phyloP scores from a whole-genome alignment of 2,113 vertebrate species.

The Anoura caudifer region DNA sequence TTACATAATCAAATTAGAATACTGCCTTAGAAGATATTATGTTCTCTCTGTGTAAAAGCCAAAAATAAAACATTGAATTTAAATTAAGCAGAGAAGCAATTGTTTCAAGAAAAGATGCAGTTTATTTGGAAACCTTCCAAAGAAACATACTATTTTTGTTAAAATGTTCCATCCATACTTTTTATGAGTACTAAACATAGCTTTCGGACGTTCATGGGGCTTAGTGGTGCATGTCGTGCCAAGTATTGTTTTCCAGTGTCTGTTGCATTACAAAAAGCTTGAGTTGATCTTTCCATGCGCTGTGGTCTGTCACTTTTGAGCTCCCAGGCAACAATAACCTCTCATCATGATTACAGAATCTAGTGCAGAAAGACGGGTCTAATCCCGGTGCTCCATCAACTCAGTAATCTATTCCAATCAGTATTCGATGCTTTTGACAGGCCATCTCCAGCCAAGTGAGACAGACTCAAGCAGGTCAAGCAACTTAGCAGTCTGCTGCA shows the following conservation, averaged over 20 bases:
- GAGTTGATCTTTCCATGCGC: conserved; percentile 56
- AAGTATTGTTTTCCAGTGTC: conserved; percentile 68
- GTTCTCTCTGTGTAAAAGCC: background rate
- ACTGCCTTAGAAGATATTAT: background rate
- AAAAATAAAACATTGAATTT: conserved; percentile 37
- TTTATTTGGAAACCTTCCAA: conserved; percentile 5
- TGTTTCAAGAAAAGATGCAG: background rate
- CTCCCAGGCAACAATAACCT: conserved; percentile 73
- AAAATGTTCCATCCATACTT: background rate
- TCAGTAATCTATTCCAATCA: conserved; percentile 81
- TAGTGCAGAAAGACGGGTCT: conserved; percentile 75
- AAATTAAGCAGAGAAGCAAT: background rate
- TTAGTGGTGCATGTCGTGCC: background rate
- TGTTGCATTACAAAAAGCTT: conserved; percentile 62
- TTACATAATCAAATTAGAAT: background rate
- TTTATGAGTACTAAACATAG: background rate
- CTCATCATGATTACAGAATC: conserved; percentile 74
- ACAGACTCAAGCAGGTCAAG: conserved; percentile 68
- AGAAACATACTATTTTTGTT: conserved; percentile 22
- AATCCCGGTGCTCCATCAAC: conserved; percentile 75
- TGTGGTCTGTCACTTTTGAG: conserved; percentile 60
- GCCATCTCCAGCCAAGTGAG: conserved; percentile 73
- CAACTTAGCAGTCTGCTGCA: conserved; percentile 16
- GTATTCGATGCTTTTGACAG: conserved; percentile 78
- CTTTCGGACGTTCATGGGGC: conserved; percentile 24